Base-by-base conservation (phyloP, 2,888 invertebrate genomes). In the Tachystola acroxantha region DNA sequence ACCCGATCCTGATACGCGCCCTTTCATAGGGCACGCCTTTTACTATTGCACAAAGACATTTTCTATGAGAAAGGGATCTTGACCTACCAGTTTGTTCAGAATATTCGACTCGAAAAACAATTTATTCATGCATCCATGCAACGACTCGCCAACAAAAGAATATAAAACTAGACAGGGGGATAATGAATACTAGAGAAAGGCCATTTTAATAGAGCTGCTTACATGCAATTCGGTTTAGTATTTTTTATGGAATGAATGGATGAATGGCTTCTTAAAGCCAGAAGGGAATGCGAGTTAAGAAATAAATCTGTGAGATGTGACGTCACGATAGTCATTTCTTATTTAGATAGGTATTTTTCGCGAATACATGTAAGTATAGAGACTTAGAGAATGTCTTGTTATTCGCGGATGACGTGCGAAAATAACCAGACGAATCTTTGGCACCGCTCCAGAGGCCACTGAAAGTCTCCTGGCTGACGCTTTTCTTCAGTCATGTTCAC, bases 1-100 rank as follows among this genome's bases (percentile, higher is more conserved):
- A 74, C 70, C 67, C 69, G 72, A 71, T 63, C 70, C 64, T 65
- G 6, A 24, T 24, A 24, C n/a, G 24, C 66, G 72, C 85, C 85
- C 80, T 79, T 79, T 75, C 71, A 79, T 80, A 80, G 76, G 65
- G 58, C 66, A 77, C 75, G 79, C 72, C 73, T 79, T 81, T 81
- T 74, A 79, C 82, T 81, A 84, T 73, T 54, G 64, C 64, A 84
- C 80, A 82, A 84, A 81, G 56, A 71, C 65, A 48, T 76, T 64
- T 69, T 85, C 84, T 85, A 85, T 85, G 84, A 86, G 86, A 85
- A 86, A 81, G 74, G 82, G 76, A 82, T 82, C 85, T 81, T 81
- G 85, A 85, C 79, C 82, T 85, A 85, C 85, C 85, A 86, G 86
- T 86, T 85, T 76, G 65, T 74, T 71, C 70, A 62, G 72, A 75